A percentile compares a stretch with the other conserved stretches of the same genome.
These are phyloP conservation scores for Ctenodactylus gundi DNA, from an alignment of 2,113 vertebrate species.

Conservation along the genomic window DNA sequence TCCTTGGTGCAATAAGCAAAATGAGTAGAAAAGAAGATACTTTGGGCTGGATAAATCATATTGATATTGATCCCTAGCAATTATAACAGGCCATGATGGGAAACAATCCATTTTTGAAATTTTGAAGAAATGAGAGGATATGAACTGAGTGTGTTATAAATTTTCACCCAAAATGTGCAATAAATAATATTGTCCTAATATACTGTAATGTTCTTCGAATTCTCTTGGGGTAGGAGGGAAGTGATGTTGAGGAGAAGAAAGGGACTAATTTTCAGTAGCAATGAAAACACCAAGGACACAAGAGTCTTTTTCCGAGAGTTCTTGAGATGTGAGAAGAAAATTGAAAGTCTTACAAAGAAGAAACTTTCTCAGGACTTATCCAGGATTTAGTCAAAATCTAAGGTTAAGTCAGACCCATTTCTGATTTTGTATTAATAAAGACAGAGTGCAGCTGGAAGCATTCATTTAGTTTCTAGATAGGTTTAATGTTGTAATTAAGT, in stretches of 20 bases:
- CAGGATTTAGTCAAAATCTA: neutral
- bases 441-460: neutral
- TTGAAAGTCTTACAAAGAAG: neutral
- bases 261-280: neutral
- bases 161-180: neutral
- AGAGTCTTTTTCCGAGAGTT: neutral
- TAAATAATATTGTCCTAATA: neutral
- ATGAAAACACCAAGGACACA: neutral
- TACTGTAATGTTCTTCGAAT: too few relatives aligned
- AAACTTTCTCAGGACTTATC: too few relatives aligned
- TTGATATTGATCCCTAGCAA: neutral
- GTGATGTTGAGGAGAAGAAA: neutral
- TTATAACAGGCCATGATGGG: neutral
- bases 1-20: neutral
- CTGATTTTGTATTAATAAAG: neutral
- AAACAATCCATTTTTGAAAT: neutral
- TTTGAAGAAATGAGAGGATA: neutral
- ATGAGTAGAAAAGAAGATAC: neutral
- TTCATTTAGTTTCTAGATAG: neutral
- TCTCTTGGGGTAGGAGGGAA: rapidly evolving
- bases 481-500: neutral
- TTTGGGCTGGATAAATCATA: neutral
- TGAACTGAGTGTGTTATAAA: neutral
- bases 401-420: neutral
- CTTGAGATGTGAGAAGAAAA: neutral